These are phyloP conservation scores for Thrips palmi DNA, from an alignment of 1,140 invertebrate genomes.

Conservation along the genomic window DNA sequence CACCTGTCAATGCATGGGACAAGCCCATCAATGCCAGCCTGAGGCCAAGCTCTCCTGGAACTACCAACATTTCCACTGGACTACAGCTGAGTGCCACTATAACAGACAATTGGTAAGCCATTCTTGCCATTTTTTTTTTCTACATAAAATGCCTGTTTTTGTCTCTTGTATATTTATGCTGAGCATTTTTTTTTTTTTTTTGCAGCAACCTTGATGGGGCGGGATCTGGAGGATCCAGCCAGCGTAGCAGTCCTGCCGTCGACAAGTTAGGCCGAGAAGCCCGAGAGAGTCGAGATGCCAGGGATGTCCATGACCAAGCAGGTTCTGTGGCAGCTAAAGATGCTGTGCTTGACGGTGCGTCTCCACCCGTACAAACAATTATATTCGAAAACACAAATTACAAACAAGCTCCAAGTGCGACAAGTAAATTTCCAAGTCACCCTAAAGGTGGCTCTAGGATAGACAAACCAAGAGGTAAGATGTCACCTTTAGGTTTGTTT, in stretches of 20 bases:
- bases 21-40: constrained; percentile 54
- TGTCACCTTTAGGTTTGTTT: too few species aligned
- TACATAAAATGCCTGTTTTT: too few species aligned
- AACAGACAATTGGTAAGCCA: too few species aligned
- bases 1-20: constrained; percentile 64
- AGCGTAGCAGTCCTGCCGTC: constrained; percentile 31
- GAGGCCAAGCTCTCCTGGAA: constrained; percentile 28
- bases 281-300: too few species aligned
- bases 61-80: not conserved
- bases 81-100: too few species aligned
- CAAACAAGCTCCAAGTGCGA: constrained; percentile 39
- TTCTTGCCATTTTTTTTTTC: too few species aligned
- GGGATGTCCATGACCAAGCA: not conserved
- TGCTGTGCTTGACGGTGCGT: constrained; percentile 45
- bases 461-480: constrained; percentile 22
- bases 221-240: constrained; percentile 28
- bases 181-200: constrained; percentile 3
- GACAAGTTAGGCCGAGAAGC: constrained; percentile 16
- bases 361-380: constrained; percentile 66
- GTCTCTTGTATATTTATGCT: not conserved
- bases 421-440: too few species aligned
- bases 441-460: constrained; percentile 11
- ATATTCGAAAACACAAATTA: constrained; percentile 88
- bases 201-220: constrained; percentile 15
- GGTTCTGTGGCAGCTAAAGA: constrained; percentile 25